Conservation (phyloP, 2,888 invertebrate genomes). For the Griposia aprilina region DNA sequence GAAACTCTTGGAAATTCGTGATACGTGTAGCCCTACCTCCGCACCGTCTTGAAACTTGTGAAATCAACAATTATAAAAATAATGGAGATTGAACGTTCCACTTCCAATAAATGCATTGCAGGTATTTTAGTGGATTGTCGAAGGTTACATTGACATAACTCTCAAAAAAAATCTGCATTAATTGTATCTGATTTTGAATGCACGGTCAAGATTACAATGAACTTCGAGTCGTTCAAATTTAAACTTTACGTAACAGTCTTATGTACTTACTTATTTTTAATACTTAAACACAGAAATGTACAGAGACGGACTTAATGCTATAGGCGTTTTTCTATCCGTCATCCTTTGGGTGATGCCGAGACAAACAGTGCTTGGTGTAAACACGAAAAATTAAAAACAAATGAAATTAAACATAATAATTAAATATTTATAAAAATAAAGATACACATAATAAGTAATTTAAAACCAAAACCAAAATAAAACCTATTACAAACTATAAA, state of each 20-base stretch:
- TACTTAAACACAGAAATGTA: not conserved
- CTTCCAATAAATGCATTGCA: not conserved
- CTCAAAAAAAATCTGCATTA: not conserved
- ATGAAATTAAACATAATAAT: too few relatives aligned
- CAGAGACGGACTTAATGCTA: not conserved
- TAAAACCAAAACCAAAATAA: too few relatives aligned
- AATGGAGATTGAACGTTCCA: not conserved
- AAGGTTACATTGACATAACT: not conserved
- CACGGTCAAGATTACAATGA: not conserved
- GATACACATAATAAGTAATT: too few relatives aligned
- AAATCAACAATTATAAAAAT: not conserved
- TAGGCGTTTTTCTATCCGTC: not conserved
- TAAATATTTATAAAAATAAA: too few relatives aligned
- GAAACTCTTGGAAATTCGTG: not conserved
- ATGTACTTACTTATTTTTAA: constrained; percentile 8
- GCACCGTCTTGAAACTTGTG: not conserved
- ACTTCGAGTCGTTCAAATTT: not conserved
- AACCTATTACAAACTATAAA: not conserved
- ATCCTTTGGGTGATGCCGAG: not conserved
- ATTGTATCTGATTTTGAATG: not conserved
- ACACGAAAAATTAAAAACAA: not conserved
- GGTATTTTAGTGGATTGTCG: not conserved
- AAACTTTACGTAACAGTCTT: not conserved
- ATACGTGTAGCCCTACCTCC: too few relatives aligned
- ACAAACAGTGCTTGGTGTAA: not conserved